Base-by-base conservation (phyloP, 2,113 vertebrate species). In the Pyrgilauda ruficollis region DNA sequence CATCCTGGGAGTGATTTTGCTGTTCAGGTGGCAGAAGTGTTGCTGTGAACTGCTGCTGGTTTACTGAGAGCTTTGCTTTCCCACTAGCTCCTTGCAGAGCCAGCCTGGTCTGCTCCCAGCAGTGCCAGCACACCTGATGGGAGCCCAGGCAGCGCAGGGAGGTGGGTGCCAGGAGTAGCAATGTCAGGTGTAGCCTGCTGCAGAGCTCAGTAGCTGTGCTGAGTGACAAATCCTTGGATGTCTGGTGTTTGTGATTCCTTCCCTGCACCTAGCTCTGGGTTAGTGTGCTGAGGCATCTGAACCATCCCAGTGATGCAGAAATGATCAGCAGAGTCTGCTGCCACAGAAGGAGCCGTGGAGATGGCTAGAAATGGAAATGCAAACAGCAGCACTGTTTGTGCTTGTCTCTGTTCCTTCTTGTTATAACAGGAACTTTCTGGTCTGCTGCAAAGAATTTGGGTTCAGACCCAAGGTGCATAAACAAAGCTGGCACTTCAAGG, bases 381-480 rank as follows among this genome's bases (percentile, higher is more conserved):
- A n/a, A 49, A 46, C 76, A 84, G 69, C 73, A 84, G 33, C 56
- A 22, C 16, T 1, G 3, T 50, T 84, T 0, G 0, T 58, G 46
- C 55, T 66, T 37, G 41, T 68, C 62, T 72, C 44, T 56, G 26
- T 39, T 91, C 47, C 69, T 64, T 68, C 93, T 75, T 75, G 69
- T 61, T 85, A 4, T 6, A 94, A 82, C 56, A 87, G 70, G 82
- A 87, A 75, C 55, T 91, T 91, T 76, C 90, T 87, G 85, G 49
- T 91, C 87, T 85, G 4, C 84, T 93, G 82, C 82, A 58, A 39
- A 69, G 55, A 70, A 68, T 76, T 76, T 90, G 62, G 44, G 69
- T 96, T 73, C 87, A 89, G 87, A 95, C 89, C 91, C 73, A 58
- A 70, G 47, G 43, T 87, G 35, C 52, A 37, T 75, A 75, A 94